Evolutionary conservation across 2,113 vertebrate species (phyloP).

Genomic region (Bufo gargarizans): DNA sequence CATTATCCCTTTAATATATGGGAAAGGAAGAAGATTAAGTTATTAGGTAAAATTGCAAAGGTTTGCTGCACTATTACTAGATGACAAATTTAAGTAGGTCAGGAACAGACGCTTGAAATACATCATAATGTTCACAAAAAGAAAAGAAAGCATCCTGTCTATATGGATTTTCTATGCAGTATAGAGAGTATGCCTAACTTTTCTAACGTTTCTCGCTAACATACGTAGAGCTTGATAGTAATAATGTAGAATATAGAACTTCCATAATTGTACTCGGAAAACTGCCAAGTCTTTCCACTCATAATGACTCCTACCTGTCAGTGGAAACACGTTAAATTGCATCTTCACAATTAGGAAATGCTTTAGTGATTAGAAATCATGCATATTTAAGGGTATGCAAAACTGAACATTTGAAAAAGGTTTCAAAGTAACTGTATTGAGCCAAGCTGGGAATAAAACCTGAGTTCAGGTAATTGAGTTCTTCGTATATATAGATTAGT

Average conservation of each 20-base stretch:
- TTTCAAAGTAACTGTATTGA: constrained; percentile 32
- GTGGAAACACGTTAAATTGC: constrained; percentile 61
- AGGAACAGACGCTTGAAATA: background rate
- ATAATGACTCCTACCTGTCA: constrained; percentile 70
- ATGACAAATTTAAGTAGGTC: background rate
- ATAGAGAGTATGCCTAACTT: background rate
- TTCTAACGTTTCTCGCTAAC: background rate
- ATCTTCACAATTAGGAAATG: constrained; percentile 72
- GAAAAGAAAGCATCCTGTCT: background rate
- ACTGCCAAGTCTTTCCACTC: constrained; percentile 63
- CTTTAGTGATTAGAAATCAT: constrained; percentile 70
- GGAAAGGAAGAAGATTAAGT: background rate
- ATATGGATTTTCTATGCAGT: background rate
- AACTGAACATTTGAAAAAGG: constrained; percentile 65
- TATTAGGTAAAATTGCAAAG: constrained; percentile 17
- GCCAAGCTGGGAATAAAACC: constrained; percentile 7
- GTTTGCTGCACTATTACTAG: background rate
- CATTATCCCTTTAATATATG: background rate
- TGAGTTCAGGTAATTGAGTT: background rate
- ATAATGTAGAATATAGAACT: constrained; percentile 46
- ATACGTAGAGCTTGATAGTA: background rate
- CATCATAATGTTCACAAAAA: background rate
- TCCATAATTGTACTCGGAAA: constrained; percentile 64
- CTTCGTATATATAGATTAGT: background rate
- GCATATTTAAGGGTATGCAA: constrained; percentile 70